A percentile compares a stretch with the other conserved stretches of the same genome.
Evolutionary conservation across 2,888 invertebrate genomes (phyloP).

Genomic region (Thelaira solivaga): DNA sequence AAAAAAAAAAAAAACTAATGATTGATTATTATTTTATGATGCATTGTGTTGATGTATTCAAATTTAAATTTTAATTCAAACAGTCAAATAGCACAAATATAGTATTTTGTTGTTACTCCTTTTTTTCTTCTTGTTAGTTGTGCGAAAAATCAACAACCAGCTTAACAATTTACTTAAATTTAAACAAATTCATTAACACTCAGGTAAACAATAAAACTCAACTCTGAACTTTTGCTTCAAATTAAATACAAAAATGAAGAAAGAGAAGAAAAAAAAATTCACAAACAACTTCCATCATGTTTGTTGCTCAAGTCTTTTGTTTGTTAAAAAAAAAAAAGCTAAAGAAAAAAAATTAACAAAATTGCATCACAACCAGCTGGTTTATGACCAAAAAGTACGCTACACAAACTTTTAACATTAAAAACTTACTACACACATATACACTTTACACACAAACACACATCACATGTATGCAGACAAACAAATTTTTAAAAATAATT

Average conservation of each 20-base stretch:
- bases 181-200: conserved; percentile 62
- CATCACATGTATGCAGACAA: not conserved
- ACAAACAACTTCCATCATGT: conserved; percentile 52
- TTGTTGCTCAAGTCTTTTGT: conserved; percentile 55
- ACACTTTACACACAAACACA: not conserved
- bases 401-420: conserved; percentile 8
- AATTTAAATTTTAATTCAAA: too few species aligned
- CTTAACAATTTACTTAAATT: conserved; percentile 53
- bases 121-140: too few species aligned
- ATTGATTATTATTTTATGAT: conserved; percentile 63
- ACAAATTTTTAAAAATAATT: too few species aligned
- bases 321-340: too few species aligned
- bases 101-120: not conserved
- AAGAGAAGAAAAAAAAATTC: not conserved
- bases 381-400: conserved; percentile 46
- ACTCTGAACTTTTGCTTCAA: conserved; percentile 60
- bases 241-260: conserved; percentile 28
- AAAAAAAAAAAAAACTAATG: conserved; percentile 31
- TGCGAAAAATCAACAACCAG: conserved; percentile 23
- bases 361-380: conserved; percentile 52
- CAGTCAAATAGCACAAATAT: conserved; percentile 24
- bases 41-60: conserved; percentile 58
- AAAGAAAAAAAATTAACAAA: conserved; percentile 15
- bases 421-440: not conserved
- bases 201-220: conserved; percentile 53